Evolutionary conservation across 2,888 invertebrate species (phyloP).

Genomic region (Macropis europaea): DNA sequence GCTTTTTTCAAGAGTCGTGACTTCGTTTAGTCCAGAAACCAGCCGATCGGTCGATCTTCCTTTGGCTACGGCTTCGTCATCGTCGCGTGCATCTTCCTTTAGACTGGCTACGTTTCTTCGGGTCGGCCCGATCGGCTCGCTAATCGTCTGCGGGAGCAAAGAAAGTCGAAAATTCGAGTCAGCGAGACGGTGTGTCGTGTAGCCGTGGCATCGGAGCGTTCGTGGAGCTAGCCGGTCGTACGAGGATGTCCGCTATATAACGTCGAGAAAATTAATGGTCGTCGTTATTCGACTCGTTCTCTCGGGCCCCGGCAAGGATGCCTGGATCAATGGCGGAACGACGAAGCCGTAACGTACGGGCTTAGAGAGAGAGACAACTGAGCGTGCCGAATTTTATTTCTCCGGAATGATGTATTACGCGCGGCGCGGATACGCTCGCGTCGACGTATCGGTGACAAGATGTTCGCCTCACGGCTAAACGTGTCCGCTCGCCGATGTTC

Average conservation of each 20-base stretch:
- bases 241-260: slow-evolving; percentile 60
- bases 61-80: no score
- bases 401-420: slow-evolving; percentile 47
- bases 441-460: slow-evolving; percentile 51
- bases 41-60: no score
- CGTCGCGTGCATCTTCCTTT: no score
- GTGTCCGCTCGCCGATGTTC: slow-evolving; percentile 16
- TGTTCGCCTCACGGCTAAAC: slow-evolving; percentile 11
- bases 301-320: slow-evolving; percentile 42
- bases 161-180: slow-evolving; percentile 42
- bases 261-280: slow-evolving; percentile 62
- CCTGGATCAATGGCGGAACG: slow-evolving; percentile 51
- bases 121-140: no score
- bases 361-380: slow-evolving; percentile 31
- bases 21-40: no score
- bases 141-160: slow-evolving; percentile 1
- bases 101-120: no score
- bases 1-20: no score
- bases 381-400: slow-evolving; percentile 58
- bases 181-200: slow-evolving; percentile 2
- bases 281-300: slow-evolving; percentile 63
- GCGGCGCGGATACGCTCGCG: slow-evolving; percentile 19
- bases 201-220: slow-evolving; percentile 42
- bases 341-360: slow-evolving; percentile 42
- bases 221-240: slow-evolving; percentile 38